Conservation (phyloP, 1,140 invertebrate genomes). For the Lordiphosa collinella region DNA sequence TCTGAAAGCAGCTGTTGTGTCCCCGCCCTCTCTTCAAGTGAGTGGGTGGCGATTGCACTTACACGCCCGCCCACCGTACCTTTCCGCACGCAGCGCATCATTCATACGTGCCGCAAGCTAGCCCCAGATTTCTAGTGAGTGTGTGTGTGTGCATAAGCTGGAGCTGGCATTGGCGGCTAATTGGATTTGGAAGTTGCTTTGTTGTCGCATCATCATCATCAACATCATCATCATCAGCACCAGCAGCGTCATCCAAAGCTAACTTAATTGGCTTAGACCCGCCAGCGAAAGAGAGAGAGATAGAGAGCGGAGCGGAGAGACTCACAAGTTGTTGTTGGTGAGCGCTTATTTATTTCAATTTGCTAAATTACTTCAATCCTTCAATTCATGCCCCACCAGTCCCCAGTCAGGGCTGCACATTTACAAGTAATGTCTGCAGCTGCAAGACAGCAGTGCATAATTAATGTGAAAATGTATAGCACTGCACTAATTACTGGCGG, state of each 20-base stretch:
- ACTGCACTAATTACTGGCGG: too few relatives aligned
- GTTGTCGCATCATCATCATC: neutral
- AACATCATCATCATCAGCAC: slow-evolving; percentile 10
- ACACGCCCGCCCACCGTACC: neutral
- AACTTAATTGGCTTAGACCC: slow-evolving; percentile 12
- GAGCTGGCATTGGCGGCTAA: slow-evolving; percentile 29
- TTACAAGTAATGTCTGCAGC: too few relatives aligned
- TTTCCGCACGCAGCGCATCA: neutral
- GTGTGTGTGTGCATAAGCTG: slow-evolving; percentile 4
- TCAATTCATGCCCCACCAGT: too few relatives aligned
- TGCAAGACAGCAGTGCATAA: too few relatives aligned
- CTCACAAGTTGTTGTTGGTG: neutral
- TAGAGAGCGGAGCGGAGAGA: neutral
- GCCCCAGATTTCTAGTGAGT: neutral
- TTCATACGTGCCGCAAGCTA: neutral
- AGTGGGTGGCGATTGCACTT: slow-evolving; percentile 1
- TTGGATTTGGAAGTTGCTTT: slow-evolving; percentile 42
- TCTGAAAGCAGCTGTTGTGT: neutral
- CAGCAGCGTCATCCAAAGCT: slow-evolving; percentile 6
- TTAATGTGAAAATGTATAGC: too few relatives aligned
- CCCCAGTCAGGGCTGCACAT: neutral
- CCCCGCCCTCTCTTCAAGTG: slow-evolving; percentile 1
- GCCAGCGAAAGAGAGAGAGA: neutral
- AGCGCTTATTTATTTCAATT: slow-evolving; percentile 39
- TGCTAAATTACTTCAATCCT: slow-evolving; percentile 19